Conservation (phyloP, 2,888 invertebrate genomes). For the Digitonthophagus gazella region DNA sequence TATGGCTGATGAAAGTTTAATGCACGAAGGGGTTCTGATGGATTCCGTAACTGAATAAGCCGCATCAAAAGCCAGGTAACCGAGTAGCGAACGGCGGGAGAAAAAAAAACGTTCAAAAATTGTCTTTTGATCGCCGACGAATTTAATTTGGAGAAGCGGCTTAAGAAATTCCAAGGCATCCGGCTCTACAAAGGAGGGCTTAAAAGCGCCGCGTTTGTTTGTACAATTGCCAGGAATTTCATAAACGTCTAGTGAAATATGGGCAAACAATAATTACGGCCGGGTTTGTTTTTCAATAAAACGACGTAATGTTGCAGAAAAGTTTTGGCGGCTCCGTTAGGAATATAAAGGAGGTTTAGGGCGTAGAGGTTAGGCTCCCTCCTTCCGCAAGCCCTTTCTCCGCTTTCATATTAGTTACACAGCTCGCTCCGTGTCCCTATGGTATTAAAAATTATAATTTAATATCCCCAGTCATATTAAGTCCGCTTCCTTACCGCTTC, state of each 20-base stretch:
- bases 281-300: constrained; percentile 15
- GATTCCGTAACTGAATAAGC: background rate
- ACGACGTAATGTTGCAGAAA: constrained; percentile 15
- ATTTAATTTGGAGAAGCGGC: background rate
- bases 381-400: background rate
- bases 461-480: background rate
- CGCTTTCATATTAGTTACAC: constrained; percentile 16
- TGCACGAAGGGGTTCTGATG: background rate
- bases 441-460: background rate
- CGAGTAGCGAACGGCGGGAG: background rate
- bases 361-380: background rate
- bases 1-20: background rate
- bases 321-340: constrained; percentile 7
- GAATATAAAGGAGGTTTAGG: background rate
- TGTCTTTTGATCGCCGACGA: background rate
- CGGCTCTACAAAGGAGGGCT: background rate
- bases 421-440: constrained; percentile 4
- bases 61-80: background rate
- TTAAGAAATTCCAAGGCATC: constrained; percentile 1
- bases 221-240: background rate
- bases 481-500: background rate
- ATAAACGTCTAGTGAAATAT: background rate
- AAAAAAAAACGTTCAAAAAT: background rate
- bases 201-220: background rate
- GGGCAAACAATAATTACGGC: background rate